A percentile compares a stretch with the other conserved stretches of the same genome.
Conservation (phyloP, 2,113 vertebrate species). For the Channa argus region DNA sequence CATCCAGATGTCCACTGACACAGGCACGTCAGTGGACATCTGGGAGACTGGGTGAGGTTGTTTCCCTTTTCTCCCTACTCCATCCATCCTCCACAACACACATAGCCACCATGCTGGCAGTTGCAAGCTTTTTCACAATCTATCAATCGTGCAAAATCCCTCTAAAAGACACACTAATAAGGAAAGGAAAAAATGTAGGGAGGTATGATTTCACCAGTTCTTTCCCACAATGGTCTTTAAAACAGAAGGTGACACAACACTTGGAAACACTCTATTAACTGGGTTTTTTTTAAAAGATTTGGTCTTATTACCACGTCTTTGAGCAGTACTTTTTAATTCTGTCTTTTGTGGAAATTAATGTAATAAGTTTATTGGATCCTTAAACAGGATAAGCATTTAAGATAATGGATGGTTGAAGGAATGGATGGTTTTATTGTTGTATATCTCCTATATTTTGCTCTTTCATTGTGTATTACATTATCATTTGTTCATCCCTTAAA, state of each 20-base stretch:
- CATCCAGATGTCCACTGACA: constrained; percentile 77
- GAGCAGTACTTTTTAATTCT: constrained; percentile 34
- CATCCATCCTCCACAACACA: constrained; percentile 59
- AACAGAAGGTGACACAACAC: constrained; percentile 49
- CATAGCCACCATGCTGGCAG: constrained; percentile 45
- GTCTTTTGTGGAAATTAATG: constrained; percentile 26
- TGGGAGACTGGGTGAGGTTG: constrained; percentile 60
- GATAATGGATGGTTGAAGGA: too few relatives aligned
- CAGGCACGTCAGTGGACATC: constrained; percentile 25
- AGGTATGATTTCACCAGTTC: constrained; percentile 37
- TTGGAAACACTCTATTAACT: constrained; percentile 37
- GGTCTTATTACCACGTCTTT: constrained; percentile 32
- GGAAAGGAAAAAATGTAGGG: background rate
- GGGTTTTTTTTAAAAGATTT: constrained; percentile 51
- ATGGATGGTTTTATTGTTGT: too few relatives aligned
- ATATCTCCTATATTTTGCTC: too few relatives aligned
- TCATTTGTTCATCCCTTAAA: too few relatives aligned
- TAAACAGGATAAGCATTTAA: too few relatives aligned
- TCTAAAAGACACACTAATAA: constrained; percentile 29
- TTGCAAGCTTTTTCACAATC: constrained; percentile 50
- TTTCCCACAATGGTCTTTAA: constrained; percentile 38
- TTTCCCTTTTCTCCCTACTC: constrained; percentile 49
- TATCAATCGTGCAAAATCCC: constrained; percentile 43
- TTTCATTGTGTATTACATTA: too few relatives aligned
- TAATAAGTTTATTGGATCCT: too few relatives aligned